Evolutionary conservation across 2,113 vertebrate species (phyloP).

Genomic region (Lophius piscatorius): DNA sequence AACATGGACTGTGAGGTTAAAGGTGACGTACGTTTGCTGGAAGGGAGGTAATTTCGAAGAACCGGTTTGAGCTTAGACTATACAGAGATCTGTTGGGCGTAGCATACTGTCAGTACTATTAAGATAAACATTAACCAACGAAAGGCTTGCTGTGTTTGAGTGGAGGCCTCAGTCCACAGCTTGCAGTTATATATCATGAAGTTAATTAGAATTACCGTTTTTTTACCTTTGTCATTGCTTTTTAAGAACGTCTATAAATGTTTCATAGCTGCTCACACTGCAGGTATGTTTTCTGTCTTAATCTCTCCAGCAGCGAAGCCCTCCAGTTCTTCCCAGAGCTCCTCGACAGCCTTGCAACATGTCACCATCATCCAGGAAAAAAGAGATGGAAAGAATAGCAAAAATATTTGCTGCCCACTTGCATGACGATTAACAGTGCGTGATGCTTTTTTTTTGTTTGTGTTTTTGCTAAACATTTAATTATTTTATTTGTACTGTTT

Average conservation of each 20-base stretch:
- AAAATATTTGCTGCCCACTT: constrained; percentile 88
- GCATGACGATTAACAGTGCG: constrained; percentile 66
- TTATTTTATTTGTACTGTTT: no score
- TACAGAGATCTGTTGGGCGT: not conserved
- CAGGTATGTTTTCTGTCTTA: not conserved
- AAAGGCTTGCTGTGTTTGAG: no score
- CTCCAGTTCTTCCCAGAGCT: constrained; percentile 31
- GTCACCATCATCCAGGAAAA: constrained; percentile 59
- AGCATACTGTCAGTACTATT: not conserved
- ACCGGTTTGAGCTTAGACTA: not conserved
- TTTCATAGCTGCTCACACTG: not conserved
- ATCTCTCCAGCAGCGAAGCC: constrained; percentile 48
- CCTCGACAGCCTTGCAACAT: constrained; percentile 66
- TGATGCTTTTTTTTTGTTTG: no score
- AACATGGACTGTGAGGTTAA: not conserved
- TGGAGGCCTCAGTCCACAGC: no score
- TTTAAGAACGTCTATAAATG: no score
- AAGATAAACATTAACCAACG: no score
- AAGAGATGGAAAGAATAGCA: constrained; percentile 86
- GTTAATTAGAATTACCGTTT: no score
- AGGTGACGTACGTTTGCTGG: not conserved
- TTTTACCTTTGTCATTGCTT: no score
- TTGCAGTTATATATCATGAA: no score
- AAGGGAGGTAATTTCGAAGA: not conserved
- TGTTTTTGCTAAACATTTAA: no score